Evolutionary conservation across 1,140 invertebrate genomes (phyloP).

Genomic region (Lysiphlebus fabarum): DNA sequence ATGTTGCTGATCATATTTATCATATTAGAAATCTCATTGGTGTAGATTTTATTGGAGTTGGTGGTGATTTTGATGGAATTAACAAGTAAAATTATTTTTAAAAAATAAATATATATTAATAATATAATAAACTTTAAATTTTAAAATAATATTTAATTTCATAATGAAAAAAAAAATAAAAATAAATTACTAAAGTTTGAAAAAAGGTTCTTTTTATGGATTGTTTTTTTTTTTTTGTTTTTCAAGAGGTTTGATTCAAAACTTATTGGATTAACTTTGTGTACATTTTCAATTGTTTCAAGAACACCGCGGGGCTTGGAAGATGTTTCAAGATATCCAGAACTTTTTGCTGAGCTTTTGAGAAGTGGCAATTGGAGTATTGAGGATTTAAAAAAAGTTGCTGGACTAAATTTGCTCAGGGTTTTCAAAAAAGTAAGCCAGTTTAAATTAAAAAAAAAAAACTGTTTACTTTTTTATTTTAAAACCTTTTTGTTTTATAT

Average conservation of each 20-base stretch:
- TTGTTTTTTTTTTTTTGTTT: too few relatives aligned
- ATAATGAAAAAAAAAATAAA: too few relatives aligned
- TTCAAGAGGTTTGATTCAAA: background rate
- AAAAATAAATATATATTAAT: background rate
- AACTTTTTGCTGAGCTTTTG: slow-evolving; percentile 77
- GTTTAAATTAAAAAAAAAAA: background rate
- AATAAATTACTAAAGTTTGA: too few relatives aligned
- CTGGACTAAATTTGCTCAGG: slow-evolving; percentile 80
- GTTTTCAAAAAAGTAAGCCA: slow-evolving; percentile 58
- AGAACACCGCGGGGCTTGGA: slow-evolving; percentile 83
- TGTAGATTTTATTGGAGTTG: slow-evolving; percentile 61
- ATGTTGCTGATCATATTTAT: slow-evolving; percentile 66
- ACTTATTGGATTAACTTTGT: slow-evolving; percentile 11
- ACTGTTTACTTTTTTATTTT: background rate
- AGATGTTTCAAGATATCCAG: slow-evolving; percentile 87
- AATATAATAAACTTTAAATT: background rate
- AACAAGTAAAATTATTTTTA: slow-evolving; percentile 52
- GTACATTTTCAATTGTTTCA: slow-evolving; percentile 40
- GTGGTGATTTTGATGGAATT: slow-evolving; percentile 61
- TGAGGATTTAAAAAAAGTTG: slow-evolving; percentile 82
- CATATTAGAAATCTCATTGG: slow-evolving; percentile 62
- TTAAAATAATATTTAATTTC: too few relatives aligned
- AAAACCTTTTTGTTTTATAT: slow-evolving; percentile 2
- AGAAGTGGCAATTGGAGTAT: slow-evolving; percentile 77
- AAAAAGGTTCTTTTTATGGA: too few relatives aligned